Evolutionary conservation across 2,797 vertebrate genomes (phyloP).

Genomic region (Falco cherrug): DNA sequence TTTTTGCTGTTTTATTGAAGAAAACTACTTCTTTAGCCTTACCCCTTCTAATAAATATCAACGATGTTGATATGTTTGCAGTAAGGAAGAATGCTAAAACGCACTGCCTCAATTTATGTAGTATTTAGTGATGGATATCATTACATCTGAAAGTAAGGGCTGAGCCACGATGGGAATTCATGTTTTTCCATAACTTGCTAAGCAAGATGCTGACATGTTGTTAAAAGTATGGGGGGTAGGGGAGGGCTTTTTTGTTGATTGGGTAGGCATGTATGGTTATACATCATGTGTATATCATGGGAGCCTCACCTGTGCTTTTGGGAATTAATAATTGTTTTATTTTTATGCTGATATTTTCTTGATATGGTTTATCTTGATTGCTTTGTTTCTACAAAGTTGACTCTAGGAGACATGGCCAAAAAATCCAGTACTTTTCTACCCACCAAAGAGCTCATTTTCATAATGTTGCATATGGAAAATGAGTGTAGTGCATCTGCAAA

Average conservation of each 20-base stretch:
- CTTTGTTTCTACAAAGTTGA: slow-evolving; percentile 21
- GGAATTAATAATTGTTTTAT: neutral
- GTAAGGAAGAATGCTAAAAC: neutral
- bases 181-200: neutral
- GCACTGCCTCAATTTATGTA: neutral
- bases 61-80: neutral
- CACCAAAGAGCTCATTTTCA: neutral
- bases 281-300: neutral
- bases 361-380: neutral
- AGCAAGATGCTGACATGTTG: neutral
- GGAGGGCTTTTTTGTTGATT: neutral
- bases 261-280: neutral
- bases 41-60: neutral
- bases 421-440: neutral
- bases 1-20: neutral
- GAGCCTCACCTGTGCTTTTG: neutral
- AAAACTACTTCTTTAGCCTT: neutral
- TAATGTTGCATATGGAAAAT: neutral
- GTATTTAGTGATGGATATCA: neutral
- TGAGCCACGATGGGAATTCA: neutral
- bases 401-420: neutral
- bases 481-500: neutral
- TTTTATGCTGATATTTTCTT: slow-evolving; percentile 37
- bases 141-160: neutral
- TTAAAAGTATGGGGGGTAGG: neutral